Percentiles rank a stretch among this genome's conserved stretches.
Evolutionary conservation across 2,113 vertebrate genomes (phyloP).

Genomic region (Hippocampus abdominalis): DNA sequence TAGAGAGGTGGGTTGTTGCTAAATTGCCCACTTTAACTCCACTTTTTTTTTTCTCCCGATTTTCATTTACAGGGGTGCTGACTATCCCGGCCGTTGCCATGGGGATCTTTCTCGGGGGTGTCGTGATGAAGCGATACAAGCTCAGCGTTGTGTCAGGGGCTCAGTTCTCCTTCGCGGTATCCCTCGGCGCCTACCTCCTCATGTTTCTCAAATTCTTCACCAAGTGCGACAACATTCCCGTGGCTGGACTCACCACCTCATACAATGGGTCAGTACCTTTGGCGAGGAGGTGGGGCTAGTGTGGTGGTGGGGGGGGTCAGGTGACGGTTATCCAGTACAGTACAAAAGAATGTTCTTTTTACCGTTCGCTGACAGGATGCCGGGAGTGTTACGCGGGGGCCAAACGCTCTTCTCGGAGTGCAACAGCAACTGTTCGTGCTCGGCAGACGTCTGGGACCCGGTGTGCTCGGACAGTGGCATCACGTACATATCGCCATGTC

Average conservation of each 20-base stretch:
- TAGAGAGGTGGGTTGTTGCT: background rate
- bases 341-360: background rate
- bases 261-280: slow-evolving; percentile 78
- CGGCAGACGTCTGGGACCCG: slow-evolving; percentile 82
- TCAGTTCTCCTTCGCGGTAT: slow-evolving; percentile 72
- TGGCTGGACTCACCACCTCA: slow-evolving; percentile 84
- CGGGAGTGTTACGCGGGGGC: slow-evolving; percentile 35
- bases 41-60: background rate
- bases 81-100: slow-evolving; percentile 72
- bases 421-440: slow-evolving; percentile 82
- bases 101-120: slow-evolving; percentile 84
- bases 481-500: slow-evolving; percentile 82
- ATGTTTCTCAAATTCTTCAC: slow-evolving; percentile 65
- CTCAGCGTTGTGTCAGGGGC: slow-evolving; percentile 72
- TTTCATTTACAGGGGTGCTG: slow-evolving; percentile 68
- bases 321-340: background rate
- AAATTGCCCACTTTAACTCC: background rate
- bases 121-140: slow-evolving; percentile 85
- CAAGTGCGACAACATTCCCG: slow-evolving; percentile 76
- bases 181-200: slow-evolving; percentile 56
- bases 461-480: slow-evolving; percentile 84
- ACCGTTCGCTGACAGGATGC: slow-evolving; percentile 52
- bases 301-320: too few species aligned
- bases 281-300: too few species aligned
- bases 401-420: slow-evolving; percentile 73